phyloP scores from a whole-genome alignment of 2,888 invertebrate genomes.

The Cotesia congregata region DNA sequence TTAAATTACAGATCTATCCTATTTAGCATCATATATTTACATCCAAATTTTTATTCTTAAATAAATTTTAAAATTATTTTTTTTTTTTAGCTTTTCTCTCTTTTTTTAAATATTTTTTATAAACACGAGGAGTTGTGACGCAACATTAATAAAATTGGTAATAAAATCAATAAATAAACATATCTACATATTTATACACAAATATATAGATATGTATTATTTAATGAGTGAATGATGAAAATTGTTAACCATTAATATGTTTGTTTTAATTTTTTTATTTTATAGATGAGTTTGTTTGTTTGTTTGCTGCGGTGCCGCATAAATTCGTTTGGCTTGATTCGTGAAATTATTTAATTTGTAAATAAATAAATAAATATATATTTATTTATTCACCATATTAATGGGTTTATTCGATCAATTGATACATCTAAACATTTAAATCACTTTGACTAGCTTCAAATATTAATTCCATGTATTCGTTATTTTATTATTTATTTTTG shows the following conservation, averaged over 20 bases:
- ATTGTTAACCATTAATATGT: conserved; percentile 23
- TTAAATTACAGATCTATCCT: conserved; percentile 16
- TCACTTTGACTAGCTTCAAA: conserved; percentile 22
- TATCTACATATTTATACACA: conserved; percentile 19
- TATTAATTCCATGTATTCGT: conserved; percentile 6
- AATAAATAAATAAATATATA: conserved; percentile 1
- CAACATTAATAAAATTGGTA: conserved; percentile 49
- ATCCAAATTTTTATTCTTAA: conserved; percentile 29
- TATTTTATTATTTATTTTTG: not conserved
- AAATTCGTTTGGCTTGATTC: conserved; percentile 19
- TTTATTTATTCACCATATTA: conserved; percentile 3
- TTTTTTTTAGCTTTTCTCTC: not conserved
- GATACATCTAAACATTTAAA: conserved; percentile 25
- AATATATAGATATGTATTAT: not conserved
- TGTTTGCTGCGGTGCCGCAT: conserved; percentile 13
- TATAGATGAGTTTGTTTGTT: conserved; percentile 14
- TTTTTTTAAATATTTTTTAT: conserved; percentile 8
- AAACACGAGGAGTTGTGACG: conserved; percentile 29
- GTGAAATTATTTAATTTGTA: conserved; percentile 17
- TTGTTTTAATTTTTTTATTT: conserved; percentile 3
- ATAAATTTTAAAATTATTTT: not conserved
- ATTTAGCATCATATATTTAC: conserved; percentile 25
- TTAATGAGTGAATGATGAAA: conserved; percentile 23
- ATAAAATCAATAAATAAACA: conserved; percentile 49
- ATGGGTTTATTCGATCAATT: conserved; percentile 3